These are phyloP conservation scores for Ophiodon elongatus DNA, from an alignment of 2,113 vertebrate genomes.

Conservation along the genomic window DNA sequence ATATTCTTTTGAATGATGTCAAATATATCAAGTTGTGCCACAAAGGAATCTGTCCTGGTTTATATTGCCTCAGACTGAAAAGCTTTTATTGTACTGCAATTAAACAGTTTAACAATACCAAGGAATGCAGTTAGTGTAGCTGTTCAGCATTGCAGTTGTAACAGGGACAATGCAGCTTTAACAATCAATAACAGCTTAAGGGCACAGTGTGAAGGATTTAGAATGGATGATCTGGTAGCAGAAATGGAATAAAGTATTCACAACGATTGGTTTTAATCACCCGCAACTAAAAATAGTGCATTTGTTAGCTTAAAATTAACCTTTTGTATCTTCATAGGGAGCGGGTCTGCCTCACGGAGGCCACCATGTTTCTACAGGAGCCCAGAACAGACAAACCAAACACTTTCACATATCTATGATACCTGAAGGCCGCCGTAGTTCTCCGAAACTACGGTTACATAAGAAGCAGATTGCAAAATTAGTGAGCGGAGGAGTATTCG, in stretches of 20 bases:
- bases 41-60: neutral
- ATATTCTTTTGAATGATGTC: conserved; percentile 1
- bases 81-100: conserved; percentile 26
- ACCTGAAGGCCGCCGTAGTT: no score
- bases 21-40: conserved; percentile 11
- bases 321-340: no score
- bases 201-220: neutral
- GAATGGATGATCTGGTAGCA: neutral
- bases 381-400: no score
- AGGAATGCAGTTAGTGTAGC: conserved; percentile 23
- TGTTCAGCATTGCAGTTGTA: conserved; percentile 11
- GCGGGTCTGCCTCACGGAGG: no score
- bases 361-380: no score
- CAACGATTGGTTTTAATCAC: neutral
- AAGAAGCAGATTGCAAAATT: no score
- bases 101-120: conserved; percentile 14
- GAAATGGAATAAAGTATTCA: neutral
- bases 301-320: no score
- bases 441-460: no score
- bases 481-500: no score
- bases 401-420: no score
- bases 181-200: conserved; percentile 21
- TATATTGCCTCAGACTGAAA: conserved; percentile 34
- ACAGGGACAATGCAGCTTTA: conserved; percentile 27
- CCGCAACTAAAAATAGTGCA: neutral